Evolutionary conservation across 2,797 vertebrate species (phyloP).

Genomic region (Eospalax fontanierii): DNA sequence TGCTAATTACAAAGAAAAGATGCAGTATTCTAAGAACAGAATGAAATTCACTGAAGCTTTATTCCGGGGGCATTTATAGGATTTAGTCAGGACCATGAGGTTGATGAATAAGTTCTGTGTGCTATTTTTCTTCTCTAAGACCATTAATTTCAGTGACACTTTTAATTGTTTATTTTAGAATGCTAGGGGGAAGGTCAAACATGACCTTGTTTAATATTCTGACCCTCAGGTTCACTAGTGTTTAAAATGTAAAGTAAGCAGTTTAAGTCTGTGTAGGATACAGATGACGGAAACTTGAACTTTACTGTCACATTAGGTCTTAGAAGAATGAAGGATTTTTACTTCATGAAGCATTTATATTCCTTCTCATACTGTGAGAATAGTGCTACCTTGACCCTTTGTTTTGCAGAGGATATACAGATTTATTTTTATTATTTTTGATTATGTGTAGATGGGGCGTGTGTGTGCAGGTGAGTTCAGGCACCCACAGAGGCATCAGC

Average conservation of each 20-base stretch:
- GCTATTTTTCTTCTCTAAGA: slow-evolving; percentile 58
- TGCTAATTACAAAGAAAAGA: slow-evolving; percentile 66
- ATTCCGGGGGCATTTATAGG: not conserved
- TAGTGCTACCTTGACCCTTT: not conserved
- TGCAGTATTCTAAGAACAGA: slow-evolving; percentile 39
- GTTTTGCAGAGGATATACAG: slow-evolving; percentile 40
- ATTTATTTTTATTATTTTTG: not conserved
- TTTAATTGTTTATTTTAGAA: slow-evolving; percentile 55
- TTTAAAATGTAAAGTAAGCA: slow-evolving; percentile 68
- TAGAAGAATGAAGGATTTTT: slow-evolving; percentile 44
- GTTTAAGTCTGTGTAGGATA: slow-evolving; percentile 27
- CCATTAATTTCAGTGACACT: slow-evolving; percentile 40
- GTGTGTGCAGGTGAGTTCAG: no score
- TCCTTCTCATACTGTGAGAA: not conserved
- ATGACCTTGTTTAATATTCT: slow-evolving; percentile 62
- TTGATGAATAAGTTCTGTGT: slow-evolving; percentile 6
- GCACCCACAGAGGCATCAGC: no score
- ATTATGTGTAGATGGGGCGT: no score
- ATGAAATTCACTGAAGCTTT: slow-evolving; percentile 24
- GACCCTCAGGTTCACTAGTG: not conserved
- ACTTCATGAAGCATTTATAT: slow-evolving; percentile 42
- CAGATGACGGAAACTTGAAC: not conserved
- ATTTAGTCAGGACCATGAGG: slow-evolving; percentile 10
- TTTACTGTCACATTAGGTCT: not conserved
- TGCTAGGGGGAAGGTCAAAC: slow-evolving; percentile 17